phyloP scores from a whole-genome alignment of 2,888 invertebrate species.

The Sipunculus nudus region DNA sequence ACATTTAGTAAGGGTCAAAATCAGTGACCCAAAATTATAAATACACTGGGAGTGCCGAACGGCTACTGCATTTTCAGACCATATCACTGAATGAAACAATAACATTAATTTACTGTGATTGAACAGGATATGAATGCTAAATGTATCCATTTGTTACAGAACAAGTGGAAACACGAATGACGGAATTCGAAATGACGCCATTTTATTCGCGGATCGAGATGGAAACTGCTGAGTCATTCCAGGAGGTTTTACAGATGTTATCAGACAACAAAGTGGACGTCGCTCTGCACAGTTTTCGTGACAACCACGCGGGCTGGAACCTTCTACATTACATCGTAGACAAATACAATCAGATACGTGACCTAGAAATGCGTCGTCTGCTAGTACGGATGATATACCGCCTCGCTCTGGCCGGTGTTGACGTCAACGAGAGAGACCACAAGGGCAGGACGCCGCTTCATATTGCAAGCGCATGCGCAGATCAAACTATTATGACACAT shows the following conservation, averaged over 20 bases:
- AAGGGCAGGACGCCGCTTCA: conserved; percentile 36
- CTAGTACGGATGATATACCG: conserved; percentile 44
- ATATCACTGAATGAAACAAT: too few species aligned
- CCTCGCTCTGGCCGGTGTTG: conserved; percentile 44
- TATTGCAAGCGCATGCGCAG: conserved; percentile 20
- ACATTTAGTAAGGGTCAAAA: too few species aligned
- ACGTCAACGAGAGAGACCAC: conserved; percentile 42
- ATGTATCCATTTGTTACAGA: conserved; percentile 27
- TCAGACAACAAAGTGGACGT: conserved; percentile 34
- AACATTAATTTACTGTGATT: too few species aligned
- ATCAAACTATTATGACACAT: conserved; percentile 45
- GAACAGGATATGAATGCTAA: too few species aligned
- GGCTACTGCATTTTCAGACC: too few species aligned
- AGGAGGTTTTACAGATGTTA: conserved; percentile 37
- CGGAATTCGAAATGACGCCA: conserved; percentile 38
- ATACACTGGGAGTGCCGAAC: too few species aligned
- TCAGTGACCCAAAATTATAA: too few species aligned
- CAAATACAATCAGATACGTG: conserved; percentile 21
- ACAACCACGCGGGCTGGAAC: conserved; percentile 38
- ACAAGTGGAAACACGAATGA: conserved; percentile 5
- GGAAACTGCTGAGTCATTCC: conserved; percentile 32
- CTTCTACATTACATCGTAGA: conserved; percentile 43
- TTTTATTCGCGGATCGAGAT: conserved; percentile 35
- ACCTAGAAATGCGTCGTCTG: conserved; percentile 27
- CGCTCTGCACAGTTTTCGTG: conserved; percentile 23